phyloP scores from a whole-genome alignment of 2,888 invertebrate species.

The Phania funesta region DNA sequence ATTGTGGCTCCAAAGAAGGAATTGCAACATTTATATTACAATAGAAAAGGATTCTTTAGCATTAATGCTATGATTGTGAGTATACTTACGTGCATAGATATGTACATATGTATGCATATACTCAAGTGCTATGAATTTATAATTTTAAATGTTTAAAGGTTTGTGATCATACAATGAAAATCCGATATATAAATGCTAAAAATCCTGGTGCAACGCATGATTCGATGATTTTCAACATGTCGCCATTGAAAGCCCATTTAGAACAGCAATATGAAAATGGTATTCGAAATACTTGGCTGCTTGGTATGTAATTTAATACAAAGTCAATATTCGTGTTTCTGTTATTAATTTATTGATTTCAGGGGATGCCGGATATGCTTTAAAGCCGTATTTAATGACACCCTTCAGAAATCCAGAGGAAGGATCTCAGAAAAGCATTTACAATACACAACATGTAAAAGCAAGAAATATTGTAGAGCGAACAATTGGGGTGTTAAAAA shows the following conservation, averaged over 20 bases:
- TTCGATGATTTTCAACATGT: slow-evolving; percentile 8
- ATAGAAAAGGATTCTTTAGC: slow-evolving; percentile 9
- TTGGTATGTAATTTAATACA: background rate
- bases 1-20: slow-evolving; percentile 1
- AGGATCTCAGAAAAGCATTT: slow-evolving; percentile 10
- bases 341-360: slow-evolving; percentile 10
- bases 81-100: background rate
- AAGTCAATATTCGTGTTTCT: background rate
- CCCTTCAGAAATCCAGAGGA: slow-evolving; percentile 14
- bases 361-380: slow-evolving; percentile 26
- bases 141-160: background rate
- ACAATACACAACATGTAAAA: slow-evolving; percentile 25
- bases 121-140: background rate
- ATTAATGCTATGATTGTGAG: slow-evolving; percentile 24
- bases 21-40: slow-evolving; percentile 4
- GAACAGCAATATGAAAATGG: slow-evolving; percentile 1
- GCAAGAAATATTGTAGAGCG: background rate
- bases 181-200: background rate
- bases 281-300: background rate
- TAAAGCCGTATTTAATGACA: slow-evolving; percentile 14
- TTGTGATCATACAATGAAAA: slow-evolving; percentile 25
- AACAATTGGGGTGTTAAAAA: slow-evolving; percentile 3
- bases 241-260: background rate
- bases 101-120: too few species aligned
- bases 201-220: slow-evolving; percentile 17